Conservation (phyloP, 2,888 invertebrate species). For the Catocala sponsa region DNA sequence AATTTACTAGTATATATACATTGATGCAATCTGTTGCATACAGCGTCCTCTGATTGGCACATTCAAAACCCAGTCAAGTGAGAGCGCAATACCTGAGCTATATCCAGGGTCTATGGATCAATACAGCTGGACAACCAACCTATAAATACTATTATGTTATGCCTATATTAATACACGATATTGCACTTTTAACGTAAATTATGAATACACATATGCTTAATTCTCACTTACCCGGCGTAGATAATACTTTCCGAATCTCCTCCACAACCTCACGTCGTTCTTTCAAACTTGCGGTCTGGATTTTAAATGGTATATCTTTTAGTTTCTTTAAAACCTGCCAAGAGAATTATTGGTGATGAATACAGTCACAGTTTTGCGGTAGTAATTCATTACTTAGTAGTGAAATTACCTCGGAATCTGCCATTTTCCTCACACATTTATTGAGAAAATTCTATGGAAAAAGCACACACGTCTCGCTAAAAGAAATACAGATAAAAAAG, state of each 20-base stretch:
- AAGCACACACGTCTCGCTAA: conserved; percentile 67
- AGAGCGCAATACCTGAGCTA: conserved; percentile 35
- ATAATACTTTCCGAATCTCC: conserved; percentile 91
- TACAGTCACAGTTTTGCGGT: conserved; percentile 21
- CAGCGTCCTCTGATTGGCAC: conserved; percentile 27
- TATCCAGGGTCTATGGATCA: conserved; percentile 53
- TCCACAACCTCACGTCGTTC: conserved; percentile 90
- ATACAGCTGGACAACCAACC: conserved; percentile 51
- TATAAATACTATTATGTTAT: conserved; percentile 35
- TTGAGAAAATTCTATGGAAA: conserved; percentile 54
- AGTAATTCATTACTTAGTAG: conserved; percentile 12
- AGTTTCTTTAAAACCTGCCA: conserved; percentile 90
- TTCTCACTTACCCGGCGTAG: conserved; percentile 89
- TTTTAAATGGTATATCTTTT: conserved; percentile 92
- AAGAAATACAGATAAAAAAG: conserved; percentile 60
- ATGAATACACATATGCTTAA: conserved; percentile 16
- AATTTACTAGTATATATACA: conserved; percentile 15
- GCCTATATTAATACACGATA: conserved; percentile 7
- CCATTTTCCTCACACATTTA: conserved; percentile 88
- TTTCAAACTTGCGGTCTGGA: conserved; percentile 92
- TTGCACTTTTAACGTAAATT: conserved; percentile 8
- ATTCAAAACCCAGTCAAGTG: conserved; percentile 25
- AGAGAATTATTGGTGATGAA: conserved; percentile 47
- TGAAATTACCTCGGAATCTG: conserved; percentile 90
- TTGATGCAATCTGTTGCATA: conserved; percentile 31